phyloP scores from a whole-genome alignment of 2,797 vertebrate species.

The Argentina silus region DNA sequence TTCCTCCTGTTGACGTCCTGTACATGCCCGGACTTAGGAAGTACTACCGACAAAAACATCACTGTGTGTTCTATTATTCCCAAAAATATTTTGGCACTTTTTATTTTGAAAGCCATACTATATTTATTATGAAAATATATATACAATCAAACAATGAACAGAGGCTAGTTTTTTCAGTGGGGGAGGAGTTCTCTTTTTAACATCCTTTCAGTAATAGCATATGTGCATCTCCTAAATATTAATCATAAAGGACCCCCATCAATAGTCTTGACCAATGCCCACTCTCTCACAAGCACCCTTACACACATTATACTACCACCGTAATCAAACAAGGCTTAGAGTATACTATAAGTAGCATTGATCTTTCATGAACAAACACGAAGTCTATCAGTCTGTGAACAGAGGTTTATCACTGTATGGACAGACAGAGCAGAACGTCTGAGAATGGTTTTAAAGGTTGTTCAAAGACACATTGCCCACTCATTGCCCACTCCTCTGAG shows the following conservation, averaged over 20 bases:
- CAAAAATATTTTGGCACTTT: conserved; percentile 84
- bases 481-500: not conserved
- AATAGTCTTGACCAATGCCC: conserved; percentile 17
- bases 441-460: conserved; percentile 18
- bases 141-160: conserved; percentile 76
- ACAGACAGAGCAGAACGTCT: too few species aligned
- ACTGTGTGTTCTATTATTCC: conserved; percentile 87
- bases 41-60: conserved; percentile 83
- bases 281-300: not conserved
- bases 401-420: too few species aligned
- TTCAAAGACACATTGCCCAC: conserved; percentile 12
- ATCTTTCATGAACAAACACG: not conserved
- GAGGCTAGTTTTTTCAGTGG: conserved; percentile 74
- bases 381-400: too few species aligned
- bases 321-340: not conserved
- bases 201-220: conserved; percentile 37
- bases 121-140: conserved; percentile 82
- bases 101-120: conserved; percentile 86
- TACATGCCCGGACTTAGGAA: conserved; percentile 57
- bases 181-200: conserved; percentile 65
- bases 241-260: conserved; percentile 19
- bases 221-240: conserved; percentile 41
- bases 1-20: conserved; percentile 74
- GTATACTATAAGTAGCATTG: not conserved
- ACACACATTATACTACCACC: not conserved